A percentile compares a stretch with the other conserved stretches of the same genome.
Conservation (phyloP, 2,797 vertebrate genomes). For the Typhlichthys eigenmanni region DNA sequence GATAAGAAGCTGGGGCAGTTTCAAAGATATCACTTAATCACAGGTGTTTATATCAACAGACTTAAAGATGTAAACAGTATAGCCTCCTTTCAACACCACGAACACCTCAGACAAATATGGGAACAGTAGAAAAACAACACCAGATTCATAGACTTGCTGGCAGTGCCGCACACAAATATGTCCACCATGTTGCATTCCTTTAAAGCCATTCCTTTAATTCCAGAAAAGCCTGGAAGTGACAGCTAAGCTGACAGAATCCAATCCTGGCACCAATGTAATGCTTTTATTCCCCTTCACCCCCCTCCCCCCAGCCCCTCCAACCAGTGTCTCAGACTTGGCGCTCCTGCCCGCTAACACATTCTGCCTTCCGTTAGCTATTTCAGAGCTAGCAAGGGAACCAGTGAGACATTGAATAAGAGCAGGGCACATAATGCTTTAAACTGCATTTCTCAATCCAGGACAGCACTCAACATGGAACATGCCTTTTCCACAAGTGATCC, state of each 20-base stretch:
- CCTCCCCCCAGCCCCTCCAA: neutral
- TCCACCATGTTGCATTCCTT: constrained; percentile 1
- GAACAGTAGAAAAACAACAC: no score
- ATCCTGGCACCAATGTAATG: constrained; percentile 10
- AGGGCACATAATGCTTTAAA: constrained; percentile 1
- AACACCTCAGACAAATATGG: no score
- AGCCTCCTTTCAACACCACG: no score
- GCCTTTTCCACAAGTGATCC: neutral
- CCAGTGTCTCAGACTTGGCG: constrained; percentile 9
- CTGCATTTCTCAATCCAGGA: neutral
- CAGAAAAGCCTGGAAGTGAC: constrained; percentile 17
- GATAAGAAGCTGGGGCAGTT: no score
- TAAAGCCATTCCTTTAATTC: no score
- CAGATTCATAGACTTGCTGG: neutral
- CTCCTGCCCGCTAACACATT: constrained; percentile 7
- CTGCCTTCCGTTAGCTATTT: constrained; percentile 6
- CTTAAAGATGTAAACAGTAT: no score
- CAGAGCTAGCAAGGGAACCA: constrained; percentile 3
- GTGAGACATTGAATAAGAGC: constrained; percentile 5
- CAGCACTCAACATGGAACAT: neutral
- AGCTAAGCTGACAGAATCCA: constrained; percentile 8
- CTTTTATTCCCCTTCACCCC: constrained; percentile 4
- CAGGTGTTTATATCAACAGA: no score
- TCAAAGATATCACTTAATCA: no score
- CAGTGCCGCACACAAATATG: neutral